Conservation (phyloP, 2,888 invertebrate genomes). For the Neria commutata region DNA sequence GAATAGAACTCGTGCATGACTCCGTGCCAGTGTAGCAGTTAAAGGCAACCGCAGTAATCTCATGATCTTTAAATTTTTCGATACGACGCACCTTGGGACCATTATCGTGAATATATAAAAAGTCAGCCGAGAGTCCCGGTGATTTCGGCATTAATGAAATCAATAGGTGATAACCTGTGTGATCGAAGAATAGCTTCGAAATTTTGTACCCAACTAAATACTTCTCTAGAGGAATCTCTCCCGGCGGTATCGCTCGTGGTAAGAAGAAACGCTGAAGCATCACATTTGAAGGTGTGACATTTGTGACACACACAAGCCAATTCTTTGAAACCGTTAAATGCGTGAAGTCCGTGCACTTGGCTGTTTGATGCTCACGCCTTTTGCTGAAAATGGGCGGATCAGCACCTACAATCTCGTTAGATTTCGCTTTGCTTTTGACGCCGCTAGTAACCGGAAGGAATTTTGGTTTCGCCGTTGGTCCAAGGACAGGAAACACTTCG, state of each 20-base stretch:
- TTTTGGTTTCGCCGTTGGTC: slow-evolving; percentile 39
- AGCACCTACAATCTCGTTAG: slow-evolving; percentile 59
- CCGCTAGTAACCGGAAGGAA: slow-evolving; percentile 40
- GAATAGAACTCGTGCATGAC: slow-evolving; percentile 78
- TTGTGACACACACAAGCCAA: slow-evolving; percentile 82
- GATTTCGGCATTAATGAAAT: slow-evolving; percentile 70
- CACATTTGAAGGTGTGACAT: slow-evolving; percentile 68
- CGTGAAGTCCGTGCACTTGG: slow-evolving; percentile 67
- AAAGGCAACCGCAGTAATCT: slow-evolving; percentile 92
- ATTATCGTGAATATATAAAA: slow-evolving; percentile 80
- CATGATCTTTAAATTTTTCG: slow-evolving; percentile 66
- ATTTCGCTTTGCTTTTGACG: slow-evolving; percentile 31
- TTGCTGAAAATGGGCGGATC: slow-evolving; percentile 87
- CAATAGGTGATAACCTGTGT: slow-evolving; percentile 83
- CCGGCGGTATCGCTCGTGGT: slow-evolving; percentile 76
- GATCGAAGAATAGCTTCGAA: slow-evolving; percentile 69
- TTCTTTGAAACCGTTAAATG: slow-evolving; percentile 84
- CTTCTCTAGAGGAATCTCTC: slow-evolving; percentile 62
- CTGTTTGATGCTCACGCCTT: no score
- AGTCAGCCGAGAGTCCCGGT: slow-evolving; percentile 68
- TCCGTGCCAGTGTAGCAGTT: slow-evolving; percentile 76
- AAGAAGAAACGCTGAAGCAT: slow-evolving; percentile 81
- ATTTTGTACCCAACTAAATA: slow-evolving; percentile 56
- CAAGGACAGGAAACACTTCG: no score
- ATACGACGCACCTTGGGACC: slow-evolving; percentile 74